These are phyloP conservation scores for Uloborus plumipes DNA, from an alignment of 2,888 invertebrate species.

Conservation along the genomic window DNA sequence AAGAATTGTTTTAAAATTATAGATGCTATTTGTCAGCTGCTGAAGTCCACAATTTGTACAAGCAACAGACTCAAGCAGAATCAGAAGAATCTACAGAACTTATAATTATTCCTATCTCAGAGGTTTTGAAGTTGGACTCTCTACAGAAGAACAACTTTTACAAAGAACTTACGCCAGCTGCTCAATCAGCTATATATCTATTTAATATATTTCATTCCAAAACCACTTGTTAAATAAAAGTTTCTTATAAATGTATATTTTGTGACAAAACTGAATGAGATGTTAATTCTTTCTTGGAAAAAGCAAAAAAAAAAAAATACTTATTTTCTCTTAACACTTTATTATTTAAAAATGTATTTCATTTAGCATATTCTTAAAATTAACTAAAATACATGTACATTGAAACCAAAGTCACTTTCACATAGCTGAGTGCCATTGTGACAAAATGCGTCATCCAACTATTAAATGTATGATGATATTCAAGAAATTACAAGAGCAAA, in stretches of 20 bases:
- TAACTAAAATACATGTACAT: too few relatives aligned
- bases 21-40: conserved; percentile 31
- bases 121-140: conserved; percentile 17
- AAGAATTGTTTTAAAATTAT: not conserved
- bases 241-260: not conserved
- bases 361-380: too few relatives aligned
- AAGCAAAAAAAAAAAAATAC: too few relatives aligned
- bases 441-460: too few relatives aligned
- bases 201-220: conserved; percentile 21
- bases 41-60: conserved; percentile 32
- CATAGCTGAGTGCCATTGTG: too few relatives aligned
- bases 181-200: conserved; percentile 14
- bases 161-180: conserved; percentile 31
- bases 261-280: too few relatives aligned
- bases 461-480: too few relatives aligned
- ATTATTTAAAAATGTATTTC: too few relatives aligned
- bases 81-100: conserved; percentile 46
- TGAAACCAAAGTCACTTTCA: too few relatives aligned
- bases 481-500: too few relatives aligned
- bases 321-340: too few relatives aligned
- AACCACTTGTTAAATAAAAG: not conserved
- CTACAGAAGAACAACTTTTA: conserved; percentile 11
- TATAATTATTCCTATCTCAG: conserved; percentile 18
- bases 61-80: conserved; percentile 30
- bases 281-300: too few relatives aligned